A percentile compares a stretch with the other conserved stretches of the same genome.
These are phyloP conservation scores for Drosophila fuyamai DNA, from an alignment of 1,140 invertebrate genomes.

Conservation along the genomic window DNA sequence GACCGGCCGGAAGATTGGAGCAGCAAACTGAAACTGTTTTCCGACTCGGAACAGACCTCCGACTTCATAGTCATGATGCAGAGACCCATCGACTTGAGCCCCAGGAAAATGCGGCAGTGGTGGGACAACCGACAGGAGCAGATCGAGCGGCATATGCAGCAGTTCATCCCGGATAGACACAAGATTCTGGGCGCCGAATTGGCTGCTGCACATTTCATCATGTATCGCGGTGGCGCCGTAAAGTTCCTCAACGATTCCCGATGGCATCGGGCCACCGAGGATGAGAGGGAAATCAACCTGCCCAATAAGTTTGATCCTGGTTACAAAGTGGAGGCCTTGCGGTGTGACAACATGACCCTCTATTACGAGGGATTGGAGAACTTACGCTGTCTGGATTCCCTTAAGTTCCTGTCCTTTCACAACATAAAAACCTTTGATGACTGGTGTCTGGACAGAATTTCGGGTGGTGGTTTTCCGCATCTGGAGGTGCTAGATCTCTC, in stretches of 20 bases:
- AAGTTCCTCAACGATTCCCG: conserved; percentile 86
- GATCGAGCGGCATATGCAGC: conserved; percentile 82
- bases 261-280: conserved; percentile 87
- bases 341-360: conserved; percentile 87
- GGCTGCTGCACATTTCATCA: conserved; percentile 90
- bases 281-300: conserved; percentile 85
- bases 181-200: conserved; percentile 88
- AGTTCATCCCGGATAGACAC: conserved; percentile 85
- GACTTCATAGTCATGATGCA: conserved; percentile 85
- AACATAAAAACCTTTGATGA: conserved; percentile 89
- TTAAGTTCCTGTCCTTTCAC: conserved; percentile 89
- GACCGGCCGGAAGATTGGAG: conserved; percentile 84
- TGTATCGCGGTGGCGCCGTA: conserved; percentile 88
- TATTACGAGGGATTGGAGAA: conserved; percentile 91
- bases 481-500: conserved; percentile 91
- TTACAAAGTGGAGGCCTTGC: conserved; percentile 88
- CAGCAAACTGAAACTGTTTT: conserved; percentile 84
- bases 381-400: conserved; percentile 86
- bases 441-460: conserved; percentile 90
- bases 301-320: conserved; percentile 86
- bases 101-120: conserved; percentile 84
- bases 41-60: conserved; percentile 82
- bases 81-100: conserved; percentile 85
- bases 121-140: conserved; percentile 79
- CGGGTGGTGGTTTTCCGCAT: conserved; percentile 86